Evolutionary conservation across 2,113 vertebrate genomes (phyloP), one percentile per base, ranked within the genome.

Genomic region (Bufo gargarizans): DNA sequence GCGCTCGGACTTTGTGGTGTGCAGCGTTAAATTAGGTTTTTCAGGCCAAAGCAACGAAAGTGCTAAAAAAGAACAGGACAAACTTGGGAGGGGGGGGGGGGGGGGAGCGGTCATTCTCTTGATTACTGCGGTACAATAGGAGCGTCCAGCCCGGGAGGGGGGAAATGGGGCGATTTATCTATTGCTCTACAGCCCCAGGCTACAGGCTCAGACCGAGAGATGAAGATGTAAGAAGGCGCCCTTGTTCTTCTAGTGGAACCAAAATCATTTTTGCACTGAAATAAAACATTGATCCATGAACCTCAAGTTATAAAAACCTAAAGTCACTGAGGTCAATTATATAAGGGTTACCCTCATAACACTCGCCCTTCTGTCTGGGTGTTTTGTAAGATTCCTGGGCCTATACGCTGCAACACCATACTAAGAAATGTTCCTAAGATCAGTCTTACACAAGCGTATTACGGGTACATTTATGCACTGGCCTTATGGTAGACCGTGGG

Each of bases 51-150:
- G 19, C 11, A 67, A 65, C n/a, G 33, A 53, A 86, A 67, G 76
- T 69, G 53, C 59, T 58, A 67, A 91, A 85, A 0, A 16, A 63
- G 80, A 43, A 79, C 4, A 84, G 81, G 84, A 86, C 8, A 88
- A 91, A 86, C 74, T 69, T 56, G 77, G 76, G 56, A n/a, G 22
- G 20, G 22, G 33, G 77, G 76, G 56, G 33, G 22, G 20, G 22
- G 33, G 33, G 33, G 33, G 33, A 33, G n/a, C 19, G 22, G 22
- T 67, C 61, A 45, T 77, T 69, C 49, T 67, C 55, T 77, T 86
- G 76, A 79, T 79, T 79, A 69, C 1, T 49, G 33, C 6, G 85
- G 59, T 77, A 47, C 19, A 22, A 53, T n/a, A 50, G 22, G 72
- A 77, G 13, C 43, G 3, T 11, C 14, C 22, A 10, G 11, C 55